Percentiles rank a stretch among this genome's conserved stretches.
Conservation (phyloP, 2,888 invertebrate species). For the Fragum whitleyi region DNA sequence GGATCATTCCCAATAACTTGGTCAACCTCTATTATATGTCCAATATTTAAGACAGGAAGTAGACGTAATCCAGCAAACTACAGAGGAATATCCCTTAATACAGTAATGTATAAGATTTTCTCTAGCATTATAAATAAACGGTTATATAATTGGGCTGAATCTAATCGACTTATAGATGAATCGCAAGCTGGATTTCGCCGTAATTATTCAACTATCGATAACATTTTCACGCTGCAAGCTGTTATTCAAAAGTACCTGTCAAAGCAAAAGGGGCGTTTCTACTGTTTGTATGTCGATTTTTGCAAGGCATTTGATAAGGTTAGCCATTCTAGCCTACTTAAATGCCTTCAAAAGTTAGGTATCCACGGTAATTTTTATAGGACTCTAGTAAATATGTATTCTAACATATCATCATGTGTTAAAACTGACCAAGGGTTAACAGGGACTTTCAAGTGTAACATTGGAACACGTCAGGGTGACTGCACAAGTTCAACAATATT, state of each 20-base stretch:
- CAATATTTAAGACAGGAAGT: too few species aligned
- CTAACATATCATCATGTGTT: constrained; percentile 5
- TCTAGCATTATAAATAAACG: neutral
- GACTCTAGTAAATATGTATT: neutral
- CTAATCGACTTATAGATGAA: neutral
- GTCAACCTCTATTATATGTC: neutral
- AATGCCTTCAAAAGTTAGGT: neutral
- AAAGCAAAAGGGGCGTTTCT: neutral
- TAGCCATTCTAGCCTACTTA: neutral
- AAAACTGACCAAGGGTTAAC: neutral
- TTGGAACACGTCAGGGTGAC: constrained; percentile 2
- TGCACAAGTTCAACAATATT: neutral
- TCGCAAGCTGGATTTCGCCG: too few species aligned
- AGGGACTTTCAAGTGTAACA: neutral
- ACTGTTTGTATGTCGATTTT: constrained; percentile 10
- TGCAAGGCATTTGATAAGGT: constrained; percentile 5
- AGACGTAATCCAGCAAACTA: neutral
- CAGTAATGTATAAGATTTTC: too few species aligned
- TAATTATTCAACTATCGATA: too few species aligned
- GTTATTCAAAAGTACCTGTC: too few species aligned
- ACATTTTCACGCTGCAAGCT: too few species aligned
- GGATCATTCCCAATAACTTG: neutral
- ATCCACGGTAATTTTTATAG: neutral
- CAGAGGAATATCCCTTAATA: too few species aligned
- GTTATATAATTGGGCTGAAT: neutral